Conservation (phyloP, 2,113 vertebrate species). For the Nothobranchius kuhntae region DNA sequence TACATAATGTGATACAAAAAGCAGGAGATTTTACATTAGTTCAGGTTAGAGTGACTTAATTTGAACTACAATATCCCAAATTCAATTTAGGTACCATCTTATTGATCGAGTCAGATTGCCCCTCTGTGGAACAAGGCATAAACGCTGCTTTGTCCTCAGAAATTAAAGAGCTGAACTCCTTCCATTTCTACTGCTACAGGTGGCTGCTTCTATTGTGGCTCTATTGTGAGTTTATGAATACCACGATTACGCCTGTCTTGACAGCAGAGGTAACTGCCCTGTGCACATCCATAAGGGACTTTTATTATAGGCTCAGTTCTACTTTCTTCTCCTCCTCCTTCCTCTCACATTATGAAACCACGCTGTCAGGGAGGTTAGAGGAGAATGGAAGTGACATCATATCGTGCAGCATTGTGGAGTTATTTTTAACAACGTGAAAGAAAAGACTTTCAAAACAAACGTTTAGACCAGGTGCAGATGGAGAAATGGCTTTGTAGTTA, state of each 20-base stretch:
- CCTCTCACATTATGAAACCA: constrained; percentile 31
- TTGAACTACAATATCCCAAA: constrained; percentile 48
- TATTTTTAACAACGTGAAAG: constrained; percentile 22
- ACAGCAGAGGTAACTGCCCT: constrained; percentile 54
- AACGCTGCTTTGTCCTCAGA: constrained; percentile 66
- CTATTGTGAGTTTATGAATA: constrained; percentile 67
- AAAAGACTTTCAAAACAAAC: constrained; percentile 2
- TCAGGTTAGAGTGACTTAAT: constrained; percentile 21
- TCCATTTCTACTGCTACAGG: constrained; percentile 56
- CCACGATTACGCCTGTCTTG: constrained; percentile 55
- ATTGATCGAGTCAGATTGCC: constrained; percentile 46
- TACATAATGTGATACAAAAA: background rate
- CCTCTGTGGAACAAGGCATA: constrained; percentile 45
- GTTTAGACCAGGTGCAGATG: background rate
- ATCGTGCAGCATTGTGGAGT: constrained; percentile 6
- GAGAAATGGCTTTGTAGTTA: background rate
- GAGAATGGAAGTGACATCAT: constrained; percentile 40
- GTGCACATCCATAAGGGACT: constrained; percentile 36
- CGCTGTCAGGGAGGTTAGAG: constrained; percentile 2
- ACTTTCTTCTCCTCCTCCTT: constrained; percentile 19
- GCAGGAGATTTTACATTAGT: constrained; percentile 15
- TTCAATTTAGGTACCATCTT: constrained; percentile 51
- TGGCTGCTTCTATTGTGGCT: constrained; percentile 66
- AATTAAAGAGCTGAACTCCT: constrained; percentile 64
- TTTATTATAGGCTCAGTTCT: constrained; percentile 33